A percentile compares a stretch with the other conserved stretches of the same genome.
These are phyloP conservation scores for Epicauta chinensis DNA, from an alignment of 1,140 invertebrate genomes.

Conservation along the genomic window DNA sequence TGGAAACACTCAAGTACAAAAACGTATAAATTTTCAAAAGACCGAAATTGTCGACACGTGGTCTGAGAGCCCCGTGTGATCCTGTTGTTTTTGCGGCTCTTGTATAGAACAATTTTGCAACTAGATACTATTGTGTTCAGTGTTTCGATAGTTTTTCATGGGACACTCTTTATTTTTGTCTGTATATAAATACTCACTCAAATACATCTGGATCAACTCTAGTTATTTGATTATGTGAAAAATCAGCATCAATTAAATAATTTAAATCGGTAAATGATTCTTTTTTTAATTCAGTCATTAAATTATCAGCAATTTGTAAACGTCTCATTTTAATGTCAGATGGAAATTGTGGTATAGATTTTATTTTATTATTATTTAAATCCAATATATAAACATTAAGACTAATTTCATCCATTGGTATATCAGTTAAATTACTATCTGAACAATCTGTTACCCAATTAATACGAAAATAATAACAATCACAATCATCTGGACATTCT, in stretches of 20 bases:
- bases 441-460: constrained; percentile 74
- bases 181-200: constrained; percentile 56
- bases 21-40: too few species aligned
- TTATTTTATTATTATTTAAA: constrained; percentile 63
- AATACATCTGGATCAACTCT: constrained; percentile 60
- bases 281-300: constrained; percentile 51
- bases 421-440: constrained; percentile 63
- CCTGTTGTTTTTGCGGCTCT: too few species aligned
- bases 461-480: constrained; percentile 68
- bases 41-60: too few species aligned
- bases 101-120: too few species aligned
- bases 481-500: constrained; percentile 65
- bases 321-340: constrained; percentile 59
- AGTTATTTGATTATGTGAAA: constrained; percentile 58
- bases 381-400: constrained; percentile 64
- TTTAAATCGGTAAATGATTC: constrained; percentile 56
- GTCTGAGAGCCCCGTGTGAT: too few species aligned
- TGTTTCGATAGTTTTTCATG: too few species aligned
- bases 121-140: too few species aligned
- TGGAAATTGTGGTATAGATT: constrained; percentile 53
- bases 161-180: too few species aligned
- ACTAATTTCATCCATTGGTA: constrained; percentile 61
- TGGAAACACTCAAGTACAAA: too few species aligned
- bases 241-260: constrained; percentile 63
- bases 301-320: constrained; percentile 64